phyloP scores from a whole-genome alignment of 2,797 vertebrate species.

The Enteromius anoplus region DNA sequence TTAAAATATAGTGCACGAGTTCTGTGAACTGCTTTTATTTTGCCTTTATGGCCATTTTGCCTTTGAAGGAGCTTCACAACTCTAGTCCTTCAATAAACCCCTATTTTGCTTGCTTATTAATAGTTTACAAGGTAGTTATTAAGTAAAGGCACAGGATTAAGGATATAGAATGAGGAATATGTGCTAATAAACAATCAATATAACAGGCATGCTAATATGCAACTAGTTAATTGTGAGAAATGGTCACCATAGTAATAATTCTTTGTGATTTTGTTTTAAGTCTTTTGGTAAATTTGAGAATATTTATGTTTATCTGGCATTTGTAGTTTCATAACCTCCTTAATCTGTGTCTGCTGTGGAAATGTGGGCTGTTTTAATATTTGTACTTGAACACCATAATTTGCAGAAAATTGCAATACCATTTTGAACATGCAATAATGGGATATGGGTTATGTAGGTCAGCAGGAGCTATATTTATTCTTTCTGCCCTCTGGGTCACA shows the following conservation, averaged over 20 bases:
- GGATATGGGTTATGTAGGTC: slow-evolving; percentile 28
- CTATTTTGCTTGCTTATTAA: neutral
- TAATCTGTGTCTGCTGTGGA: neutral
- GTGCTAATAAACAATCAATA: neutral
- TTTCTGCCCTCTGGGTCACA: slow-evolving; percentile 58
- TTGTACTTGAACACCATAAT: neutral
- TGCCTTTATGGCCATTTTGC: neutral
- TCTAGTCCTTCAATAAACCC: neutral
- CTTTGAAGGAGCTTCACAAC: neutral
- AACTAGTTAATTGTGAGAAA: neutral
- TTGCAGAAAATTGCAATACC: neutral
- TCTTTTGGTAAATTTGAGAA: neutral
- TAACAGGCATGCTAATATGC: neutral
- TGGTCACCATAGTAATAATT: neutral
- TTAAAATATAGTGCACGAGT: neutral
- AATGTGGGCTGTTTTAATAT: neutral
- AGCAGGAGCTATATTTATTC: slow-evolving; percentile 1
- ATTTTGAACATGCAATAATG: neutral
- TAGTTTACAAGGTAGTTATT: neutral
- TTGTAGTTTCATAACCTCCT: neutral
- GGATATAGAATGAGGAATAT: neutral
- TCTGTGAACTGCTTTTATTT: neutral
- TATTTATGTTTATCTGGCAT: neutral
- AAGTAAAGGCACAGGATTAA: neutral
- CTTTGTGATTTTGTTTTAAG: neutral